Base-by-base conservation (phyloP, 2,888 invertebrate genomes). In the Xestia c-nigrum region DNA sequence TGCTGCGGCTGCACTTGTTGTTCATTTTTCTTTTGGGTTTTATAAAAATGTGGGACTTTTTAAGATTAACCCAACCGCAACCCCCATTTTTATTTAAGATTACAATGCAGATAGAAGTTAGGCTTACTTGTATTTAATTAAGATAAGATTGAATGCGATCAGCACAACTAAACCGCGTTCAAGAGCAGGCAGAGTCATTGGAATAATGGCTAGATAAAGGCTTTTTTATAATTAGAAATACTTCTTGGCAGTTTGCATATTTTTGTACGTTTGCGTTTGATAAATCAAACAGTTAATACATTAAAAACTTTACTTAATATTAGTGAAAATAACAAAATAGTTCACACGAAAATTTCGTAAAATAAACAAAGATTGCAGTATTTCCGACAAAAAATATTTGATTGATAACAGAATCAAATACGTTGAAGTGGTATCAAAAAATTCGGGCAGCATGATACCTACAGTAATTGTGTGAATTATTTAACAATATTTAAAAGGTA, bases 1-100 rank as follows among this genome's bases (percentile, higher is more conserved):
- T 80, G 9, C 66, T 69, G 74, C 31, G 74, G 68, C 7, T 68
- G 47, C 55, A 66, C 74, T 74, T 64, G 38, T 40, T 52, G 21
- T 50, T 57, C 65, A n/a, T 38, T 64, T 66, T 63, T 69, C 5
- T 61, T 79, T 67, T 7, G 0, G 12, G 4, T 38, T 47, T 68
- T 19, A 16, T 55, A 4, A 19, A 16, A 78, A 66, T 50, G 0
- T 14, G 2, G 14, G 3, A 9, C 5, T 5, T 47, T 57, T 71
- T 65, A 24, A 3, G 19, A 16, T 43, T 7, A 31, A n/a, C n/a
- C n/a, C n/a, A n/a, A n/a, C n/a, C n/a, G n/a, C n/a, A n/a, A n/a
- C n/a, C n/a, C n/a, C n/a, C n/a, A n/a, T n/a, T n/a, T n/a, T n/a
- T n/a, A n/a, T 57, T 71, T 65, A 24, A 3, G 19, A 16, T 43